phyloP scores from a whole-genome alignment of 2,113 vertebrate genomes.

The Hylia prasina region DNA sequence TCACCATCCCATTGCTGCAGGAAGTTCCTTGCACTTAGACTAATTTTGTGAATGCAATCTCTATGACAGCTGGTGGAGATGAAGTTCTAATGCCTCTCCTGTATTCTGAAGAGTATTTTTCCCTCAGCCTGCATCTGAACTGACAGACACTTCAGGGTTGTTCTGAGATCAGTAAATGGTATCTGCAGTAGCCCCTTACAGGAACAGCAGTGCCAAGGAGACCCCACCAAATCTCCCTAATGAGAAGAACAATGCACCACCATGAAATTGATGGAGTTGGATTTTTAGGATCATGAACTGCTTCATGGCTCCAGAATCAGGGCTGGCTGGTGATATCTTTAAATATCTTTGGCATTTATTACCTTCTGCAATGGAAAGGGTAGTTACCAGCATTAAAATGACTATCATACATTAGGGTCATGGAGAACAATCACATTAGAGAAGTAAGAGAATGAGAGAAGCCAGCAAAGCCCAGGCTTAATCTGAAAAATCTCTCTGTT shows the following conservation, averaged over 20 bases:
- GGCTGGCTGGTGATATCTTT: neutral
- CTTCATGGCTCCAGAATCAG: neutral
- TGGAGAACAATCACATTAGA: neutral
- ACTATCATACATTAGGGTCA: neutral
- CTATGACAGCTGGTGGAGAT: neutral
- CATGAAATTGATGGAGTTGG: neutral
- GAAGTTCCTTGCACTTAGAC: neutral
- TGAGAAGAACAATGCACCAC: neutral
- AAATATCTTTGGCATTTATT: neutral
- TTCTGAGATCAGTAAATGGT: neutral
- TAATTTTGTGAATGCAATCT: neutral
- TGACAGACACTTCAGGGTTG: neutral
- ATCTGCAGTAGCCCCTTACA: neutral
- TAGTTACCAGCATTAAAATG: neutral
- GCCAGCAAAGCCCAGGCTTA: neutral
- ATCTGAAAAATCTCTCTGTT: neutral
- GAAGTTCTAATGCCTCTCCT: neutral
- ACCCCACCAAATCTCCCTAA: neutral
- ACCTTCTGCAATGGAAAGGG: neutral
- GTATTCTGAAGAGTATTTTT: neutral
- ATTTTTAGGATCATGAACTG: neutral
- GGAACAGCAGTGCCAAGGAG: neutral
- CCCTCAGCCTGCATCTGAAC: neutral
- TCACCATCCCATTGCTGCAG: neutral
- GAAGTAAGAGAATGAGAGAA: neutral